Conservation (phyloP, 2,797 vertebrate genomes). For the Takifugu ocellatus region DNA sequence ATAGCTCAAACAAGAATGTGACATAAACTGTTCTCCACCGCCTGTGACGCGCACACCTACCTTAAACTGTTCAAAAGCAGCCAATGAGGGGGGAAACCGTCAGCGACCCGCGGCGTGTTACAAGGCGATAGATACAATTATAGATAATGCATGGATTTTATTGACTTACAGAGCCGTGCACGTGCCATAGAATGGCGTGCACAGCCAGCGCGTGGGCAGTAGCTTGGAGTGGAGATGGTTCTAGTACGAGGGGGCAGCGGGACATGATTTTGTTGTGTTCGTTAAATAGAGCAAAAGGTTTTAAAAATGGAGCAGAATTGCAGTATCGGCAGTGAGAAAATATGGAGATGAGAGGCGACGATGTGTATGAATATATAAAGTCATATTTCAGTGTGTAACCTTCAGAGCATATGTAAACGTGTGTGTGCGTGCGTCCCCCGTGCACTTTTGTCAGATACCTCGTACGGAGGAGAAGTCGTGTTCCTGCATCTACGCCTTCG, state of each 20-base stretch:
- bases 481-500: constrained; percentile 16
- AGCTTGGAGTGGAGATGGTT: constrained; percentile 47
- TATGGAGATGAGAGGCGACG: constrained; percentile 34
- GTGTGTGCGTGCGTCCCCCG: constrained; percentile 13
- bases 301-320: neutral
- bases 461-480: constrained; percentile 32
- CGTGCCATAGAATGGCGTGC: constrained; percentile 26
- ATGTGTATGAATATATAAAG: constrained; percentile 47
- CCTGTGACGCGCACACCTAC: constrained; percentile 41
- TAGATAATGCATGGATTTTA: constrained; percentile 56
- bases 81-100: constrained; percentile 35
- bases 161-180: constrained; percentile 38
- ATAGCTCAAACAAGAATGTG: constrained; percentile 67
- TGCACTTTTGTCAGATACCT: constrained; percentile 34
- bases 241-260: constrained; percentile 3
- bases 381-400: constrained; percentile 44
- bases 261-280: constrained; percentile 11
- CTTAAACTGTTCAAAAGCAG: constrained; percentile 37
- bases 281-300: constrained; percentile 5
- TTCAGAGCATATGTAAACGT: constrained; percentile 32
- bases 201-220: constrained; percentile 16
- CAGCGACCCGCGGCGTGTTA: constrained; percentile 19
- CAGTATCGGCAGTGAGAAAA: constrained; percentile 5
- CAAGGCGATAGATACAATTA: constrained; percentile 22
- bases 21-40: constrained; percentile 59